Conservation (phyloP, 2,113 vertebrate species). For the Chitala chitala region DNA sequence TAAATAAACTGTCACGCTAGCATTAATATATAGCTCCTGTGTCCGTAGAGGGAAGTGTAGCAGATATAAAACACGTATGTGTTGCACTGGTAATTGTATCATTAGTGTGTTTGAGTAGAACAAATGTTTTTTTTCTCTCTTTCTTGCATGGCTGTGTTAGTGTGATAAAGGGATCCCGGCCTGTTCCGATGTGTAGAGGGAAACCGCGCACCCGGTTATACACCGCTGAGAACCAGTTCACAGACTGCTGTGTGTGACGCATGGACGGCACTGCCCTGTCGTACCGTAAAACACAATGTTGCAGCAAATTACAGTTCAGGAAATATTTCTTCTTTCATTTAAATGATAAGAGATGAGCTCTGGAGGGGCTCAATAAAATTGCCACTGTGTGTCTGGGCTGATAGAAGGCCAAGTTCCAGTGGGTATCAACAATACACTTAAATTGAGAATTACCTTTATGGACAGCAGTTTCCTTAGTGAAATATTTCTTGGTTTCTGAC, state of each 20-base stretch:
- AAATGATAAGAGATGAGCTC: constrained; percentile 75
- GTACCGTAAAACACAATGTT: constrained; percentile 82
- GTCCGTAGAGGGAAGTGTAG: constrained; percentile 83
- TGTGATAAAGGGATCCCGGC: constrained; percentile 98
- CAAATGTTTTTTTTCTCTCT: constrained; percentile 99
- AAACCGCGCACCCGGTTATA: constrained; percentile 67
- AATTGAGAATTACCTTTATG: constrained; percentile 39
- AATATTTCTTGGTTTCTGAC: constrained; percentile 47
- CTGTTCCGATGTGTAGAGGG: constrained; percentile 78
- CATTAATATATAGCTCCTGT: constrained; percentile 97
- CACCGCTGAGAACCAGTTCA: constrained; percentile 75
- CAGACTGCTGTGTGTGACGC: constrained; percentile 78
- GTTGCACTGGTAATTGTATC: constrained; percentile 99
- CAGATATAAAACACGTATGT: constrained; percentile 99
- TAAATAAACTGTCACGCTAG: constrained; percentile 99
- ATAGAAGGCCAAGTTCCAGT: constrained; percentile 34
- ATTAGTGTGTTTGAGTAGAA: constrained; percentile 99
- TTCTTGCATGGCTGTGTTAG: constrained; percentile 89
- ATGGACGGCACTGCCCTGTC: constrained; percentile 59
- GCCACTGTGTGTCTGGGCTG: constrained; percentile 26
- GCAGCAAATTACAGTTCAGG: constrained; percentile 80
- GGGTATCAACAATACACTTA: constrained; percentile 39
- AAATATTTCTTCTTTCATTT: constrained; percentile 81
- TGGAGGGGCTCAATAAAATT: constrained; percentile 45
- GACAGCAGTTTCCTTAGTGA: constrained; percentile 42